Conservation (phyloP, 1,140 invertebrate species). For the Idris sp. region DNA sequence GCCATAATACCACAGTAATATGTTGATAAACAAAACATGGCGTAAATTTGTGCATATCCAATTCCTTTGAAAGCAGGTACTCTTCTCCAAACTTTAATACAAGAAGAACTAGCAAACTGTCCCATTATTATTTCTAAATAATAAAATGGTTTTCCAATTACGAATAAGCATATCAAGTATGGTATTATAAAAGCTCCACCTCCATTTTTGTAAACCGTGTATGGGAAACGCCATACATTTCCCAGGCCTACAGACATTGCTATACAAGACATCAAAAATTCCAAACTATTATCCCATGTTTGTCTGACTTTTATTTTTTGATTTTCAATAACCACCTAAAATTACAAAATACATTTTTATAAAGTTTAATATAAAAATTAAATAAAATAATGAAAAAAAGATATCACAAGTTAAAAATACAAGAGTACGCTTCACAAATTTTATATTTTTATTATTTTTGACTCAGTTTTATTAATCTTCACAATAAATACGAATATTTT, state of each 20-base stretch:
- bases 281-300: constrained; percentile 89
- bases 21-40: constrained; percentile 83
- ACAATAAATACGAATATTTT: too few relatives aligned
- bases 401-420: too few relatives aligned
- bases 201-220: constrained; percentile 90
- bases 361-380: too few relatives aligned
- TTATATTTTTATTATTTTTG: too few relatives aligned
- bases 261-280: constrained; percentile 93
- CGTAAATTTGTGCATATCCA: constrained; percentile 87
- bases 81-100: constrained; percentile 81
- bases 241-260: constrained; percentile 93
- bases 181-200: constrained; percentile 91
- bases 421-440: too few relatives aligned
- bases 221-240: constrained; percentile 94
- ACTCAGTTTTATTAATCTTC: too few relatives aligned
- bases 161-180: constrained; percentile 89
- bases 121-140: constrained; percentile 92
- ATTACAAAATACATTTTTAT: too few relatives aligned
- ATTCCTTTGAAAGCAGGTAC: constrained; percentile 84
- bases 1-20: constrained; percentile 92
- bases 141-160: constrained; percentile 93
- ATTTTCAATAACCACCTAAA: constrained; percentile 29
- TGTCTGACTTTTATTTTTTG: constrained; percentile 76
- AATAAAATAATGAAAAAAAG: too few relatives aligned
- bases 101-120: constrained; percentile 87